These are phyloP conservation scores for Astropecten irregularis DNA, from an alignment of 53 echinoderm and acorn worm genomes.

Conservation along the genomic window DNA sequence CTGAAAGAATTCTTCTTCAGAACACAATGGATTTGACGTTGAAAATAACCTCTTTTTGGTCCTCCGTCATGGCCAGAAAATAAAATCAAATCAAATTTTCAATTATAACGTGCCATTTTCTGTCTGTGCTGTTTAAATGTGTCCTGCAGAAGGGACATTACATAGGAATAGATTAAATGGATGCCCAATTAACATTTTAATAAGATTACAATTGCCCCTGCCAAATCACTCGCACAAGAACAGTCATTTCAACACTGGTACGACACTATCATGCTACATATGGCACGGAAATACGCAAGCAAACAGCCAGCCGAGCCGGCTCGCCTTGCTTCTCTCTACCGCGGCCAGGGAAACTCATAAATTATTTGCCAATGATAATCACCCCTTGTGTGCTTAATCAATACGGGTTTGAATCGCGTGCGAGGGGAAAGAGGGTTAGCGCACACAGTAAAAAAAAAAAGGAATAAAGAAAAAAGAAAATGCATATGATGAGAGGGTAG, in stretches of 20 bases:
- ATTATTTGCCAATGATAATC: slow-evolving; percentile 54
- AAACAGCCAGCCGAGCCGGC: no score
- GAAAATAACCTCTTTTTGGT: no score
- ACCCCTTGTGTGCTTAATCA: slow-evolving; percentile 50
- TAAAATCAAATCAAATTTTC: no score
- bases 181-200: slow-evolving; percentile 59
- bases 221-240: slow-evolving; percentile 27
- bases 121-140: no score
- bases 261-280: slow-evolving; percentile 16
- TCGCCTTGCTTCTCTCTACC: slow-evolving; percentile 4
- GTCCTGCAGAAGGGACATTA: no score
- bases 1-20: no score
- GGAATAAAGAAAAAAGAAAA: no score
- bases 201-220: slow-evolving; percentile 34
- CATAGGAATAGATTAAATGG: no score
- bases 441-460: background rate
- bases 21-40: no score
- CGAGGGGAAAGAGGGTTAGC: background rate
- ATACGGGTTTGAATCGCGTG: slow-evolving; percentile 26
- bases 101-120: no score
- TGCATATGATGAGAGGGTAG: background rate
- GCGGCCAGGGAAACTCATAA: slow-evolving; percentile 19
- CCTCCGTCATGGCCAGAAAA: no score
- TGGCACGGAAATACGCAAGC: slow-evolving; percentile 15
- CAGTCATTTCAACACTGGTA: slow-evolving; percentile 36